Evolutionary conservation across 2,888 invertebrate genomes (phyloP).

Genomic region (Ptychoptera albimana): DNA sequence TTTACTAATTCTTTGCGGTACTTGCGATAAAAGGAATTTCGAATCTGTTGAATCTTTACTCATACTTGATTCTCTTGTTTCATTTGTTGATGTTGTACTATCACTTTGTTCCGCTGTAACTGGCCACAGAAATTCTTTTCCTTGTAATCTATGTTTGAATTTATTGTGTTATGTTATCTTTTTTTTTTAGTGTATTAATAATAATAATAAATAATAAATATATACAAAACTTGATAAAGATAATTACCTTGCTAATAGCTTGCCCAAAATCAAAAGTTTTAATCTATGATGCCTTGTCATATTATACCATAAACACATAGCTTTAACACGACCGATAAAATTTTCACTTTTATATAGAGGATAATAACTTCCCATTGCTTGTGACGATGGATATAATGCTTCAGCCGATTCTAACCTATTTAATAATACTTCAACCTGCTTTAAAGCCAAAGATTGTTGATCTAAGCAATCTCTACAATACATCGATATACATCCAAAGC

Average conservation of each 20-base stretch:
- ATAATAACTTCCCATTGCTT: constrained; percentile 59
- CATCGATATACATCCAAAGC: constrained; percentile 55
- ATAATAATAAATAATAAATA: not conserved
- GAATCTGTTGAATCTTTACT: constrained; percentile 7
- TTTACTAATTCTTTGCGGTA: constrained; percentile 14
- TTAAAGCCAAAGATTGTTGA: constrained; percentile 56
- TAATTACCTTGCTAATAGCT: constrained; percentile 35
- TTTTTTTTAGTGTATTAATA: not conserved
- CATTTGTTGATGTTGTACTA: constrained; percentile 21
- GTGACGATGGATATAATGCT: constrained; percentile 68
- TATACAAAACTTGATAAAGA: not conserved
- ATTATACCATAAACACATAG: constrained; percentile 86
- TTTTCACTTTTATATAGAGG: constrained; percentile 35
- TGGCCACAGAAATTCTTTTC: constrained; percentile 29
- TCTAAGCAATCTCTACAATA: constrained; percentile 54
- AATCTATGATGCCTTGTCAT: constrained; percentile 70
- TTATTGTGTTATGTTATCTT: not conserved
- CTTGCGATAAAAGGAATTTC: not conserved
- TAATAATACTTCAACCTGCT: constrained; percentile 54
- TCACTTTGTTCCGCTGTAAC: constrained; percentile 24
- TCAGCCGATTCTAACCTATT: constrained; percentile 60
- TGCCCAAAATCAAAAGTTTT: constrained; percentile 58
- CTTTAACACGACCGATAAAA: constrained; percentile 35
- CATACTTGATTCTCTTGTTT: constrained; percentile 9
- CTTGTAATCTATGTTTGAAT: constrained; percentile 19